Conservation (phyloP, 2,113 vertebrate species). For the Cyanoderma ruficeps region DNA sequence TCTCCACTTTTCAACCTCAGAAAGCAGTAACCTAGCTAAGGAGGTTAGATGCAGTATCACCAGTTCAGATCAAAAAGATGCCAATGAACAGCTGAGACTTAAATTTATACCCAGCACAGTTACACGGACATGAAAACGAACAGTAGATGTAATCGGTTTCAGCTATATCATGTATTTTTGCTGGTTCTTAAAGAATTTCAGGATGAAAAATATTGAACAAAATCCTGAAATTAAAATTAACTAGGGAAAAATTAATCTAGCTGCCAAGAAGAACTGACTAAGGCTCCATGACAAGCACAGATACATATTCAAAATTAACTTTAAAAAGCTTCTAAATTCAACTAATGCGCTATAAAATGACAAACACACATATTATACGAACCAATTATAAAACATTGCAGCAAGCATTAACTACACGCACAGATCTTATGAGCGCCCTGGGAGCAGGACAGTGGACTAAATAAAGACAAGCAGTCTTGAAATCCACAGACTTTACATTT, state of each 20-base stretch:
- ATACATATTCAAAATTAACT: constrained; percentile 59
- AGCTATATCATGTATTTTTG: neutral
- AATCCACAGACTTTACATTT: constrained; percentile 42
- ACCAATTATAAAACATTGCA: constrained; percentile 54
- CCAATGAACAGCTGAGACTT: constrained; percentile 50
- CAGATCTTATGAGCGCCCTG: constrained; percentile 15
- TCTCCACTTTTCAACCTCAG: constrained; percentile 12
- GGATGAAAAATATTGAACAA: neutral
- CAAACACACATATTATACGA: neutral
- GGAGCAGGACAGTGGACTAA: neutral
- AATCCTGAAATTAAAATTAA: constrained; percentile 35
- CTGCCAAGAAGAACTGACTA: neutral
- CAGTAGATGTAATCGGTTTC: neutral
- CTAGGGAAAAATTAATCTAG: constrained; percentile 9
- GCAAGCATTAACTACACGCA: constrained; percentile 34
- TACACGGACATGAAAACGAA: neutral
- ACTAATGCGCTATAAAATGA: constrained; percentile 32
- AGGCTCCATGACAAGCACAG: neutral
- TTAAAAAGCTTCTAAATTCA: constrained; percentile 48
- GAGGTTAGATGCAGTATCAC: constrained; percentile 41
- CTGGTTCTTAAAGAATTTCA: constrained; percentile 15
- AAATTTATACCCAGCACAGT: constrained; percentile 4
- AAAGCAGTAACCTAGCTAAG: constrained; percentile 39
- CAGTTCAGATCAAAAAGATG: constrained; percentile 54
- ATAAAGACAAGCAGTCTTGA: constrained; percentile 45